Evolutionary conservation across 2,888 invertebrate species (phyloP).

Genomic region (Drosophila kambysellisi): DNA sequence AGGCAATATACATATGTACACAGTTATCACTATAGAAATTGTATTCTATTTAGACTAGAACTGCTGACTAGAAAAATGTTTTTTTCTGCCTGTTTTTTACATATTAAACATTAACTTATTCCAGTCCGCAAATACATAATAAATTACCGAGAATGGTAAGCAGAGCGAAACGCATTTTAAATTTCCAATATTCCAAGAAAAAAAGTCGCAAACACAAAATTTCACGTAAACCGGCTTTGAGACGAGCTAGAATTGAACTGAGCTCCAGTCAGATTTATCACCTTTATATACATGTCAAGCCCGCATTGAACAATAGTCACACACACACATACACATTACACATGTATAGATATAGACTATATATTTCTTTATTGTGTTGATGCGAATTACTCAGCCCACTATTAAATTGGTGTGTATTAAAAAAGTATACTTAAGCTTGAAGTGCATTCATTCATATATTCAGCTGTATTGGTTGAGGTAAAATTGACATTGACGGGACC

Average conservation of each 20-base stretch:
- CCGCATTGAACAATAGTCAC: constrained; percentile 56
- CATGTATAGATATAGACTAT: constrained; percentile 13
- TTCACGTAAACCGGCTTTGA: constrained; percentile 62
- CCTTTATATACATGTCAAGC: constrained; percentile 76
- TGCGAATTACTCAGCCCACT: constrained; percentile 66
- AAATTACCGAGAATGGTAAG: constrained; percentile 72
- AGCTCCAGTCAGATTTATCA: constrained; percentile 67
- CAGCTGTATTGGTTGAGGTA: constrained; percentile 38
- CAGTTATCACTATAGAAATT: neutral
- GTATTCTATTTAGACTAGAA: neutral
- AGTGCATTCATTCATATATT: constrained; percentile 40
- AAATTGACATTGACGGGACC: constrained; percentile 38
- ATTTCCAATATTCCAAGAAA: constrained; percentile 48
- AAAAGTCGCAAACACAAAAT: constrained; percentile 29
- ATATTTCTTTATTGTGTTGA: constrained; percentile 2
- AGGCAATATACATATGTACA: neutral
- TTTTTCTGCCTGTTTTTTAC: neutral
- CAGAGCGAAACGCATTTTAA: constrained; percentile 81
- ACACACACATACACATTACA: constrained; percentile 28
- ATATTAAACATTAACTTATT: neutral
- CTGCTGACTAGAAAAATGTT: neutral
- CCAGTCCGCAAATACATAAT: constrained; percentile 7
- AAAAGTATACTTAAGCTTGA: constrained; percentile 45
- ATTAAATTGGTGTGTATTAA: constrained; percentile 45
- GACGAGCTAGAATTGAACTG: constrained; percentile 70